Base-by-base conservation (phyloP, 2,888 invertebrate species). In the Gastracanthus pulcherrimus region DNA sequence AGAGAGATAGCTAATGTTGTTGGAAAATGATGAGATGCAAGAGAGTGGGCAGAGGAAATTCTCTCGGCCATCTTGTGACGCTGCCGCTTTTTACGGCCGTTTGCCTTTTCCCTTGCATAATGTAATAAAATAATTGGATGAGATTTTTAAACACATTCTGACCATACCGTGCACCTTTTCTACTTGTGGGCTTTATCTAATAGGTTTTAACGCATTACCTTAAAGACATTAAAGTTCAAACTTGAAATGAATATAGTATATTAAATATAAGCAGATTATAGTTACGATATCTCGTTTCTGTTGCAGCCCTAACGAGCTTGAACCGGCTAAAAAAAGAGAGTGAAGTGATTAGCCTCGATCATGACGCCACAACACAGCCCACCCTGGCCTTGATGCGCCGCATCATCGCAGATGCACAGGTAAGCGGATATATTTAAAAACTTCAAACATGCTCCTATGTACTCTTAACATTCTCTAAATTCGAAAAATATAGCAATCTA, bases 341-440 rank as follows among this genome's bases (percentile, higher is more conserved):
- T 79, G 90, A 90, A 86, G 88, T 87, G 85, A 87, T 90, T 85
- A 88, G 87, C 80, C 88, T 89, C 85, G 88, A 90, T 86, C 87
- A 91, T 90, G 91, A 89, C 85, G 89, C 88, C 87, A 87, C 90
- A 89, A 84, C 88, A 85, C 67, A 94, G 93, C 94, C 95, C 94
- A 95, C 95, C 93, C 95, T 96, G 96, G 95, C 95, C 93, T 95
- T 97, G 93, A 96, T 97, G 95, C 95, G 96, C 93, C 95, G 95
- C 91, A 95, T 97, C 92, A 94, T 97, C 91, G 94, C 96, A 92
- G 96, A 97, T 94, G 96, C 96, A 92, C 96, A 96, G 95, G 95
- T 96, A 92, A 93, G 91, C 87, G n/a, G n/a, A n/a, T n/a, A n/a
- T n/a, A n/a, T n/a, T n/a, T n/a, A n/a, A n/a, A n/a, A n/a, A n/a